These are phyloP conservation scores for Chroicocephalus ridibundus DNA, from an alignment of 2,113 vertebrate species.

Conservation along the genomic window DNA sequence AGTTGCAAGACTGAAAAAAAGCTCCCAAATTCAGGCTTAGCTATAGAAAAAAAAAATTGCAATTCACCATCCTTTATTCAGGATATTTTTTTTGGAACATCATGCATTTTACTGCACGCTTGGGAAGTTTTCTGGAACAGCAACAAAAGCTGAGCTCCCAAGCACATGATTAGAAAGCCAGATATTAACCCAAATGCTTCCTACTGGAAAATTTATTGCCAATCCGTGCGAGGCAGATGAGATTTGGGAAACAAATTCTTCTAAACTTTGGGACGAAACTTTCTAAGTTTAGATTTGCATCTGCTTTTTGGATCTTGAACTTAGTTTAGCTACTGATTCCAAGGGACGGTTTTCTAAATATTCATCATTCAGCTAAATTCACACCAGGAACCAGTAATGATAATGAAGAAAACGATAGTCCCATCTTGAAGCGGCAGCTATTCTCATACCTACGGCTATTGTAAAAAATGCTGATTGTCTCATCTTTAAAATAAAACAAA, in stretches of 20 bases:
- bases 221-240: neutral
- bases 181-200: neutral
- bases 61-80: neutral
- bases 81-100: neutral
- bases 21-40: neutral
- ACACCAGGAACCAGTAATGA: neutral
- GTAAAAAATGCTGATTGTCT: neutral
- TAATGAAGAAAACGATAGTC: neutral
- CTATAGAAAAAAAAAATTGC: neutral
- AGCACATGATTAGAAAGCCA: slow-evolving; percentile 7
- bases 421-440: neutral
- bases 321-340: neutral
- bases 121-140: slow-evolving; percentile 24
- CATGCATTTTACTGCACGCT: neutral
- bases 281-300: neutral
- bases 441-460: neutral
- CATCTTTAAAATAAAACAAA: neutral
- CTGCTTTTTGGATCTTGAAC: neutral
- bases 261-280: neutral
- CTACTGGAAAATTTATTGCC: neutral
- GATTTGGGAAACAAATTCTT: neutral
- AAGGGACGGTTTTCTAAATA: neutral
- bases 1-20: neutral
- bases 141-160: neutral
- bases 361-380: neutral